These are phyloP conservation scores for Anolis sagrei DNA, from an alignment of 2,113 vertebrate species.

Conservation along the genomic window DNA sequence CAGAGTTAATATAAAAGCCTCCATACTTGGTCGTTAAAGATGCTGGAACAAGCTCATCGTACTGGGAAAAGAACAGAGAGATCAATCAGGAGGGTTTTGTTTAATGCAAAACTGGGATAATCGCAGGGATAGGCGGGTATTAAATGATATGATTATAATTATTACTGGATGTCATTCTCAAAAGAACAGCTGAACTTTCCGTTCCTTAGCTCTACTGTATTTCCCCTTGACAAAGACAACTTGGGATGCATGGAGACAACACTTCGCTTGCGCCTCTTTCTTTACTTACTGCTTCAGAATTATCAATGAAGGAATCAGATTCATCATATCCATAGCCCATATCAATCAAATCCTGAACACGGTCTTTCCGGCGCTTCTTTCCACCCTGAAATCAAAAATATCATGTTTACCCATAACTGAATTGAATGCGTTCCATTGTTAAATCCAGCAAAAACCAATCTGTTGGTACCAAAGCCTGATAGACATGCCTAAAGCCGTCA, in stretches of 20 bases:
- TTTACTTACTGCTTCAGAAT: slow-evolving; percentile 93
- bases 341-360: slow-evolving; percentile 93
- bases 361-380: slow-evolving; percentile 86
- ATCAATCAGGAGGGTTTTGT: neutral
- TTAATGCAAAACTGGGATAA: neutral
- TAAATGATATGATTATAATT: too few relatives aligned
- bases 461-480: too few relatives aligned
- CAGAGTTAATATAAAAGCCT: slow-evolving; percentile 96
- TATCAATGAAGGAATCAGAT: slow-evolving; percentile 96
- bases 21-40: slow-evolving; percentile 91
- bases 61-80: slow-evolving; percentile 75
- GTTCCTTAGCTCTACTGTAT: rapidly evolving
- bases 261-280: neutral
- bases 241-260: too few relatives aligned
- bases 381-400: slow-evolving; percentile 76
- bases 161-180: neutral
- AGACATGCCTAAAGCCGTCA: neutral
- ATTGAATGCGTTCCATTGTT: neutral
- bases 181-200: neutral
- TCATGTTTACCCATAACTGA: neutral
- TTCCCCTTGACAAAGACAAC: too few relatives aligned
- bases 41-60: slow-evolving; percentile 94
- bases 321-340: slow-evolving; percentile 96
- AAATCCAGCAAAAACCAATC: neutral
- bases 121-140: too few relatives aligned